Conservation (phyloP, 64 coral and sea anemone genomes). For the Stichodactyla mertensii region DNA sequence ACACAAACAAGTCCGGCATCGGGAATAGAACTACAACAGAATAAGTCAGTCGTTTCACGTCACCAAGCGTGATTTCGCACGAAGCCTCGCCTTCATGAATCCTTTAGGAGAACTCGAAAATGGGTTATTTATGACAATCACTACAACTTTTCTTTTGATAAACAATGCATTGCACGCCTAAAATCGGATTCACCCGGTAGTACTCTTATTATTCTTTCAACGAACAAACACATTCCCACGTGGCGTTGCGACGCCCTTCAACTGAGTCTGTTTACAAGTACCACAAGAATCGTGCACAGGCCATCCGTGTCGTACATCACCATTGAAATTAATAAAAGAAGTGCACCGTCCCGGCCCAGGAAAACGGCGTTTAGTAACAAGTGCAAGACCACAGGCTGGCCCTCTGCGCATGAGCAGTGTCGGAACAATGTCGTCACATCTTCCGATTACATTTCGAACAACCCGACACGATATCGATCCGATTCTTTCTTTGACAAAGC, state of each 20-base stretch:
- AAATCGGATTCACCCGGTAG: neutral
- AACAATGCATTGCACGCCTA: no score
- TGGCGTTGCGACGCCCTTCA: constrained; percentile 27
- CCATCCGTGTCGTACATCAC: neutral
- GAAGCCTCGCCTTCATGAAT: no score
- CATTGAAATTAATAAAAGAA: constrained; percentile 5
- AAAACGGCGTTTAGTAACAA: neutral
- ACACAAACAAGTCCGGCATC: no score
- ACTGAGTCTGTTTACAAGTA: neutral
- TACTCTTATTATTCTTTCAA: neutral
- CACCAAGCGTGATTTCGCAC: no score
- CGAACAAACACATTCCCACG: constrained; percentile 38
- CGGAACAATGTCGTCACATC: neutral
- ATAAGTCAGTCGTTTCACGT: no score
- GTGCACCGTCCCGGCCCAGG: neutral
- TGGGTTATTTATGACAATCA: no score
- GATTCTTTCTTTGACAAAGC: neutral
- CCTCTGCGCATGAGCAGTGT: neutral
- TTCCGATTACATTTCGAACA: neutral
- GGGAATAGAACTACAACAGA: no score
- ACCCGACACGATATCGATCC: neutral
- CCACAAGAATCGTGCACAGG: constrained; percentile 33
- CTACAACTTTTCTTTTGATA: no score
- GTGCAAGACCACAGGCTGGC: neutral
- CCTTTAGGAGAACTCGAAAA: no score